phyloP scores from a whole-genome alignment of 2,113 vertebrate species.

The Numida meleagris region DNA sequence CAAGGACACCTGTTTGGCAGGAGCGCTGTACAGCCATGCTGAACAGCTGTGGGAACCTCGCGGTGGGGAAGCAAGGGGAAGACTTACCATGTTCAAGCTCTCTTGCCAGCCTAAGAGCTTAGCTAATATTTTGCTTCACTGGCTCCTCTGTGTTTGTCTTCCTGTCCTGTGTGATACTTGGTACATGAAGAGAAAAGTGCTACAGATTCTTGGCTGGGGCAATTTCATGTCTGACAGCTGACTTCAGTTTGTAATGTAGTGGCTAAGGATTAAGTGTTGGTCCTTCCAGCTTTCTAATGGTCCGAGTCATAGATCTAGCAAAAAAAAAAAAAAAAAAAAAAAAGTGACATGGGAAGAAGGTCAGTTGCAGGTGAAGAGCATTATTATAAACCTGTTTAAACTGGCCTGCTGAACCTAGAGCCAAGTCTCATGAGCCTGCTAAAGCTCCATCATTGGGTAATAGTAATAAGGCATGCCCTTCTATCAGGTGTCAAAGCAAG shows the following conservation, averaged over 20 bases:
- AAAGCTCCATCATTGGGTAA: not conserved
- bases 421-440: not conserved
- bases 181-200: not conserved
- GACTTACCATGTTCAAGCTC: not conserved
- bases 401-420: not conserved
- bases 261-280: not conserved
- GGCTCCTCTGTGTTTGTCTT: not conserved
- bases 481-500: not conserved
- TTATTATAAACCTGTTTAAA: not conserved
- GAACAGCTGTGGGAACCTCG: constrained; percentile 15
- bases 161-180: not conserved
- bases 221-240: not conserved
- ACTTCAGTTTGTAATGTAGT: not conserved
- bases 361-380: constrained; percentile 15
- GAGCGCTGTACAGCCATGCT: not conserved
- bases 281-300: not conserved
- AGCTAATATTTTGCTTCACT: not conserved
- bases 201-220: not conserved
- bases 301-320: not conserved
- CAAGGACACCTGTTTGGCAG: constrained; percentile 54
- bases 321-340: not conserved
- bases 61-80: not conserved
- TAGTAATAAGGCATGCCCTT: not conserved
- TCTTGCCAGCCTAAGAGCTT: not conserved
- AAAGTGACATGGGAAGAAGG: not conserved